Evolutionary conservation across 1,140 invertebrate genomes (phyloP), one percentile per base, ranked within the genome.

Genomic region (Leptinotarsa lineolata): DNA sequence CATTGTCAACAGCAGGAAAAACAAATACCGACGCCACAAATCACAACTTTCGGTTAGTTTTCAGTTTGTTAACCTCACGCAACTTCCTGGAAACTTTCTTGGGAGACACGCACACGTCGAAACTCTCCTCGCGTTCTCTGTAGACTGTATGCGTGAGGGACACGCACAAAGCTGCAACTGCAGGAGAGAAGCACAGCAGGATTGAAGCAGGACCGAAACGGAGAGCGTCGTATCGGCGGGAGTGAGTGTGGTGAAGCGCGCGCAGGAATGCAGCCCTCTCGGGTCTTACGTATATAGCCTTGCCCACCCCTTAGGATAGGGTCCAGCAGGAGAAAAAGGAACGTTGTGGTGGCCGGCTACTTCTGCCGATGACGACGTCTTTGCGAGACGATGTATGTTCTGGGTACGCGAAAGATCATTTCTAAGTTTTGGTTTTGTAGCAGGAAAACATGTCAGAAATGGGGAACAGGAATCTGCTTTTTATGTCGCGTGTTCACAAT

Each of bases 91-190:
- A 39, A 39, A 39, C 30, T 39, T 39, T 39, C 30, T 11, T 39
- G 48, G n/a, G 15, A n/a, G 48, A 54, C 48, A 54, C 48, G 48
- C 48, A 54, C 48, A 54, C 48, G 48, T 13, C 48, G 1, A 54
- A 24, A 65, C 24, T 65, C 22, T 21, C 16, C 63, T 22, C 63
- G 39, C 24, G 63, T 11, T 30, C 63, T 22, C 63, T 22, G 63
- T 39, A 16, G 48, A 18, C 48, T 54, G 48, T 54, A 69, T 81
- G 80, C 78, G 78, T 81, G 76, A 72, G 71, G 74, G 68, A 74
- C 80, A 81, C 80, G 79, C 78, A 77, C 78, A 70, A 68, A 72
- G 72, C 69, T 81, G 81, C 78, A 82, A 81, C 82, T 80, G 81
- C 79, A 80, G 79, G 72, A 75, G 59, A 59, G 20, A 68, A 54